Conservation (phyloP, 2,113 vertebrate species). For the Pachypanchax playfairii region DNA sequence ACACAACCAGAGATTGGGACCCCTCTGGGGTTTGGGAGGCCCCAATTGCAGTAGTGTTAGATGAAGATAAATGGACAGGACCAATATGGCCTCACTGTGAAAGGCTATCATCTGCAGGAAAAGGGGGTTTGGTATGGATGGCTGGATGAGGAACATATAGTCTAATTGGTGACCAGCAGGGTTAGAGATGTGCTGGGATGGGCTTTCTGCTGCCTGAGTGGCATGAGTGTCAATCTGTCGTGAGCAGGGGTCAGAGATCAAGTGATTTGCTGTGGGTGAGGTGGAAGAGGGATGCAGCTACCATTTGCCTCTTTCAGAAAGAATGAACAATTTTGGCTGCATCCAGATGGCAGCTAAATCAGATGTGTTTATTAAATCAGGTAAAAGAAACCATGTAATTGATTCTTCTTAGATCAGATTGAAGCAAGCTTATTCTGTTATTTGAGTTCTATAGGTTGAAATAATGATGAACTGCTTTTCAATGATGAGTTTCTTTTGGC, state of each 20-base stretch:
- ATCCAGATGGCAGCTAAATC: not conserved
- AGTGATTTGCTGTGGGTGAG: conserved; percentile 51
- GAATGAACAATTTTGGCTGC: conserved; percentile 5
- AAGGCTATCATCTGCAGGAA: conserved; percentile 68
- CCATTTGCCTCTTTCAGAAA: conserved; percentile 33
- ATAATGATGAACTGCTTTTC: not conserved
- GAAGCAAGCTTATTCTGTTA: no score
- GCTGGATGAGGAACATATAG: conserved; percentile 68
- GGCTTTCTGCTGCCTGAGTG: conserved; percentile 65
- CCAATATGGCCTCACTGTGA: conserved; percentile 68
- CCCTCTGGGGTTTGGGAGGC: conserved; percentile 46
- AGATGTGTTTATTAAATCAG: not conserved
- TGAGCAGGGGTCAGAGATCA: conserved; percentile 71
- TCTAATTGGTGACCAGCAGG: conserved; percentile 76
- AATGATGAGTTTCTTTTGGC: not conserved
- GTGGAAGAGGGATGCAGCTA: conserved; percentile 55
- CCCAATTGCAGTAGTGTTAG: conserved; percentile 60
- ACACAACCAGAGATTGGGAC: conserved; percentile 35
- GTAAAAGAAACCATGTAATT: no score
- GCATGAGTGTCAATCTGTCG: conserved; percentile 70
- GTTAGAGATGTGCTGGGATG: conserved; percentile 63
- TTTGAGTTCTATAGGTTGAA: no score
- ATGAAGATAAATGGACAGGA: conserved; percentile 84
- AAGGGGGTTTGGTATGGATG: conserved; percentile 27
- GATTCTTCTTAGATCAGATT: no score